Evolutionary conservation across 2,113 vertebrate genomes (phyloP).

Genomic region (Paracanthobrama guichenoti): DNA sequence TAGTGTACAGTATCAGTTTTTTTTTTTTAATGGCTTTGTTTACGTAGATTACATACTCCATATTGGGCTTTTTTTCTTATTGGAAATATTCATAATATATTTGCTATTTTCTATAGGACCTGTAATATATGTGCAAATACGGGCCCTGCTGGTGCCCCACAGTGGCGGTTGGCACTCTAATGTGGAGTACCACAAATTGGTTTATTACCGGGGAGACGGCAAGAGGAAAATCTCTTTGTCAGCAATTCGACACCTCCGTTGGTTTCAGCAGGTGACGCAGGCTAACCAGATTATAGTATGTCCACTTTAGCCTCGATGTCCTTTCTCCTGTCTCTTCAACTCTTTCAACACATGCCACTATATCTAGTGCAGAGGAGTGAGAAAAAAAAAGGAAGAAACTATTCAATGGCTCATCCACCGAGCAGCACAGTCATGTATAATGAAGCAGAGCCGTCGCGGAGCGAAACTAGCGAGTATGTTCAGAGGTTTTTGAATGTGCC

Average conservation of each 20-base stretch:
- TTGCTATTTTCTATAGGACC: neutral
- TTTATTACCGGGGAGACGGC: neutral
- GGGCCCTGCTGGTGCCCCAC: neutral
- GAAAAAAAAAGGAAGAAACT: conserved; percentile 8
- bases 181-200: conserved; percentile 23
- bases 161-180: neutral
- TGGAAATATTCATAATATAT: neutral
- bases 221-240: conserved; percentile 44
- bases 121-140: neutral
- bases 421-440: conserved; percentile 21
- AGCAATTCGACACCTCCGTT: conserved; percentile 38
- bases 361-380: neutral
- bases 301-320: conserved; percentile 36
- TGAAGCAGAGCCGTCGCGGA: conserved; percentile 5
- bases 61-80: neutral
- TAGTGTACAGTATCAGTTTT: neutral
- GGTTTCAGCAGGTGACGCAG: conserved; percentile 23
- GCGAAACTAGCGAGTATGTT: conserved; percentile 13
- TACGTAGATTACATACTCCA: neutral
- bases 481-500: conserved; percentile 26
- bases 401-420: conserved; percentile 31
- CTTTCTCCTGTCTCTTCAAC: neutral
- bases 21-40: neutral
- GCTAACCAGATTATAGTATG: conserved; percentile 44
- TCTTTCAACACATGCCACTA: neutral